Base-by-base conservation (phyloP, 2,888 invertebrate species). In the Macrophya annulata region DNA sequence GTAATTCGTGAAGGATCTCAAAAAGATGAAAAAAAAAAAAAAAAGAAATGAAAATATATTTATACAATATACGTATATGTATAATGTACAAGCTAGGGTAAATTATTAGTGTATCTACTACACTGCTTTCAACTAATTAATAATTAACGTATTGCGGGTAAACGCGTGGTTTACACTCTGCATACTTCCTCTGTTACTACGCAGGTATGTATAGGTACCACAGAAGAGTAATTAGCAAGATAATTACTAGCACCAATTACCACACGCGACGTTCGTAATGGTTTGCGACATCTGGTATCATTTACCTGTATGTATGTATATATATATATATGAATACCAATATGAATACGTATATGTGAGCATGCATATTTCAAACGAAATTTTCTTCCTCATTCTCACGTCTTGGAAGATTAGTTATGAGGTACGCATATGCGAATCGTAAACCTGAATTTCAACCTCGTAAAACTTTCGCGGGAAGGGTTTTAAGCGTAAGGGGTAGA, bases 181-280 rank as follows among this genome's bases (percentile, higher is more conserved):
- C 21, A 43, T 21, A 62, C 48, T 48, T 43, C 25, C 15, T 59
- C 51, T 65, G 25, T 40, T 17, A n/a, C 43, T 59, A 31, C 68
- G 25, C 68, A 83, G 65, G 83, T 71, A 83, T n/a, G 83, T 83
- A 43, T 65, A 62, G 59, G 81, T 65, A 71, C 83, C 65, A 83
- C 83, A 51, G 83, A 83, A 83, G 83, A 83, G 83, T 83, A 83
- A 83, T 83, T 83, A 83, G 65, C 83, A 48, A 48, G 68, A 45
- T 83, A 83, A 83, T 83, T 68, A 83, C 83, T 48, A 25, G 40
- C 31, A 37, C 48, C 68, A 83, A 83, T 68, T 83, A 83, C 83
- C 81, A n/a, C 77, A 31, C 48, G 43, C 83, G 45, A 48, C 15
- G 65, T 59, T 48, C 68, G 48, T 71, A 68, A 83, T 68, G 68